These are phyloP conservation scores for Onychorhynchus coronatus DNA, from an alignment of 2,113 vertebrate genomes.

Conservation along the genomic window DNA sequence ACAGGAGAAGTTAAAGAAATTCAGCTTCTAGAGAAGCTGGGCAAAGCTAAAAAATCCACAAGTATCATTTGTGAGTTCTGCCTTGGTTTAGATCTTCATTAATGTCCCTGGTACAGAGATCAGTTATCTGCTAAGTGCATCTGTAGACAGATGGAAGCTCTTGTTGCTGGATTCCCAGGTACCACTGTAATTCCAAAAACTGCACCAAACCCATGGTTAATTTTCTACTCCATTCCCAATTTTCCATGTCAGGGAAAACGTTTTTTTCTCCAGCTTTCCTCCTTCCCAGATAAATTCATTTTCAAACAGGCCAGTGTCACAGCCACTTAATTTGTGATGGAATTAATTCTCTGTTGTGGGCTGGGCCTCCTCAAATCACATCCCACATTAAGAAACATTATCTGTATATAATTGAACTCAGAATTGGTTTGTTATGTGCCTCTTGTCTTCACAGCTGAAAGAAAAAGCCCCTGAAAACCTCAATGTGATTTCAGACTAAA, in stretches of 20 bases:
- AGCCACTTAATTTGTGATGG: background rate
- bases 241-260: background rate
- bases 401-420: constrained; percentile 8
- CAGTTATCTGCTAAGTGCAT: background rate
- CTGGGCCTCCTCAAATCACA: background rate
- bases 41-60: background rate
- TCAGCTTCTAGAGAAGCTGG: background rate
- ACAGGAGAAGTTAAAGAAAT: background rate
- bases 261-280: background rate
- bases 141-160: background rate
- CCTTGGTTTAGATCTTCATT: background rate
- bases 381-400: background rate
- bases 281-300: background rate
- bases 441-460: background rate
- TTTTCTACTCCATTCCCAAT: background rate
- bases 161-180: background rate
- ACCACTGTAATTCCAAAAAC: background rate
- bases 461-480: constrained; percentile 5
- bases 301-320: background rate
- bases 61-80: background rate
- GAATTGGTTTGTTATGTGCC: background rate
- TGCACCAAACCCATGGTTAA: background rate
- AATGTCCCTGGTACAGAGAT: background rate
- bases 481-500: background rate
- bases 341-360: background rate